Conservation (phyloP, 53 echinoderm and acorn worm species). For the Hippasteria phrygiana region DNA sequence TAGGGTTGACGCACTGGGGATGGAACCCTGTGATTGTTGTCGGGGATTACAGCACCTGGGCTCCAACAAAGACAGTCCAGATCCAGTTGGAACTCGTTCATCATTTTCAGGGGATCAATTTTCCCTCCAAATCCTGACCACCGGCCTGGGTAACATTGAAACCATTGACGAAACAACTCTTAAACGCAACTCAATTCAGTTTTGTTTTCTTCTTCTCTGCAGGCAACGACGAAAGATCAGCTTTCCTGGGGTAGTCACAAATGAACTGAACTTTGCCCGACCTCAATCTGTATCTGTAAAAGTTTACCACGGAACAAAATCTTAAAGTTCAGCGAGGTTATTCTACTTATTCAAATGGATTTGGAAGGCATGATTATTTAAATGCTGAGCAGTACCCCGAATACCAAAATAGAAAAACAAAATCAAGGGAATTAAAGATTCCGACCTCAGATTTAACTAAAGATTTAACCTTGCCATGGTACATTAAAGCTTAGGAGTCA, state of each 20-base stretch:
- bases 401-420: background rate
- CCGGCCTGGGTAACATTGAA: no score
- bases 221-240: no score
- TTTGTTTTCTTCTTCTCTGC: no score
- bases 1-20: background rate
- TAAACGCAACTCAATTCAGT: no score
- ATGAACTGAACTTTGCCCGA: no score
- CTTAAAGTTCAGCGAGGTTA: no score
- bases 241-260: no score
- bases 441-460: no score
- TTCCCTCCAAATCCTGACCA: background rate
- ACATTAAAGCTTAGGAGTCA: background rate
- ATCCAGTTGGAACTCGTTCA: background rate
- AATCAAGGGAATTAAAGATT: background rate
- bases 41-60: background rate
- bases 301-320: no score
- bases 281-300: no score
- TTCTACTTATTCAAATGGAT: background rate
- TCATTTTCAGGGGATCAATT: background rate
- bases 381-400: background rate
- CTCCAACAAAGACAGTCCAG: background rate
- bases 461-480: background rate
- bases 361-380: background rate
- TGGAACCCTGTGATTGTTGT: background rate
- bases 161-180: no score